These are phyloP conservation scores for Nestor notabilis DNA, from an alignment of 2,113 vertebrate species.

Conservation along the genomic window DNA sequence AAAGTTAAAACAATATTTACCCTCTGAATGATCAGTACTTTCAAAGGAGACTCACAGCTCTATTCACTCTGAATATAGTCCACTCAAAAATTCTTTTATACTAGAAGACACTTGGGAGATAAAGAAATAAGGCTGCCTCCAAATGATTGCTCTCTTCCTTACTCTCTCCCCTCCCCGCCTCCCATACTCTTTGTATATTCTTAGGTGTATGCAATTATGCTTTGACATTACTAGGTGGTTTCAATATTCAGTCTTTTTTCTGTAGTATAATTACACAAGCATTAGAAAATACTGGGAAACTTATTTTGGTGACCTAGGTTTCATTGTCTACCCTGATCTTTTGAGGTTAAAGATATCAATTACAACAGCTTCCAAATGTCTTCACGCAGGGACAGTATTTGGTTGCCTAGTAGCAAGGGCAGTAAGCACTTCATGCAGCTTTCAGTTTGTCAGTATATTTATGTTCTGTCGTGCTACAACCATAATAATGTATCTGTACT, in stretches of 20 bases:
- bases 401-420: not conserved
- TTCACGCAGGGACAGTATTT: not conserved
- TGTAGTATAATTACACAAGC: not conserved
- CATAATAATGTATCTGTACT: not conserved
- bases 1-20: not conserved
- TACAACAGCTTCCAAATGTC: not conserved
- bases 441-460: not conserved
- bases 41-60: not conserved
- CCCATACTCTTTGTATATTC: not conserved
- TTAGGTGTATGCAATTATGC: not conserved
- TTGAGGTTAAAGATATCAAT: not conserved
- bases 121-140: not conserved
- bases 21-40: not conserved
- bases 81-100: not conserved
- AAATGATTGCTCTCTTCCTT: not conserved
- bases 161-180: rapidly evolving
- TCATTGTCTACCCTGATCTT: not conserved
- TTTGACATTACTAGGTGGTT: not conserved
- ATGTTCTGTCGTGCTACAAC: not conserved
- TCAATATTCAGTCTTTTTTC: not conserved
- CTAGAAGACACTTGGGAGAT: not conserved
- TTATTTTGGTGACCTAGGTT: not conserved
- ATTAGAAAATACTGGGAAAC: not conserved
- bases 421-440: not conserved
- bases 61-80: not conserved